Evolutionary conservation across 2,113 vertebrate genomes (phyloP), one percentile per base, ranked within the genome.

Genomic region (Trematomus loennbergii): DNA sequence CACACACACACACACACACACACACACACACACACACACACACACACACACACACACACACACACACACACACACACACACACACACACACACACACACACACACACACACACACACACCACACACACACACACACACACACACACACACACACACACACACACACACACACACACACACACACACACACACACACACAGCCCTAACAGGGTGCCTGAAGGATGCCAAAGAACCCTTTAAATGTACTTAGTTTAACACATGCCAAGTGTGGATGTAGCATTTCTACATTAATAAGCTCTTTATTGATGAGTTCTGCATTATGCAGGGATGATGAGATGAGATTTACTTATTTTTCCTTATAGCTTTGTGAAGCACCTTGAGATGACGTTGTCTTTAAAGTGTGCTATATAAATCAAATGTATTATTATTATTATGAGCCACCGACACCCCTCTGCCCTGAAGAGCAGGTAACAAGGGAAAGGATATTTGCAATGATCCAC

Each of bases 231-330:
- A 74, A 85, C 81, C 82, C 65, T 80, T 75, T 83, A 75, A 85
- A 88, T 82, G 74, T 76, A 77, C 87, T 81, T 60, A 52, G 78
- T 81, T 81, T 68, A 87, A 73, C 63, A 76, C 58, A 82, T 59
- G 64, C 60, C 22, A 48, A 40, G 69, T 54, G 69, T 54, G 67
- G 64, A 69, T 75, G 18, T 0, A 59, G 25, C 22, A 7, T 64
- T 71, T 82, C 46, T 43, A 59, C 66, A 71, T 61, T 67, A 74
- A 79, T 60, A 75, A 59, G 62, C 20, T 55, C 15, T 63, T 63
- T 67, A 82, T 84, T 63, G 75, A 54, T 67, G 72, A 40, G 55
- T 65, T 58, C 5, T 4, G 62, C 61, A n/a, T n/a, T 20, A 52
- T 12, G 22, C 58, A 57, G 6, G 15, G 43, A 75, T 53, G 33